Evolutionary conservation across 2,113 vertebrate genomes (phyloP), one percentile per base, ranked within the genome.

Genomic region (Gallinago paraguaiae): DNA sequence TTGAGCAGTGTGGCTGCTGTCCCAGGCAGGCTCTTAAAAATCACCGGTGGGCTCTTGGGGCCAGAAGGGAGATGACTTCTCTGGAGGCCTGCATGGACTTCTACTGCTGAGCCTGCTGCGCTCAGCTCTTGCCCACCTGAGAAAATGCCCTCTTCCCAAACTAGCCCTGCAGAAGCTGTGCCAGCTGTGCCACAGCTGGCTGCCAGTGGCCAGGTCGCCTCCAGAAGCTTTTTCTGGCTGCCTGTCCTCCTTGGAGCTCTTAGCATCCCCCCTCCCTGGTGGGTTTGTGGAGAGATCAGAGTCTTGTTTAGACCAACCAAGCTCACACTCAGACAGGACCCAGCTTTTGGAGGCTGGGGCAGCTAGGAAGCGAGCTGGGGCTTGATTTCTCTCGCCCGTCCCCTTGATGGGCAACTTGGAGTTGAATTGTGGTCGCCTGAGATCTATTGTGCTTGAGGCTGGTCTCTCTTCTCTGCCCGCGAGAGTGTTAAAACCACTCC

Each of bases 101-200:
- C 59, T 81, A 13, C 60, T 33, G 67, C 53, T 43, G 68, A 68
- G 71, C 6, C 0, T n/a, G 11, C 59, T 0, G 0, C 0, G 50
- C 78, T 81, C 41, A 39, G 64, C 30, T 89, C 35, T 70, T 33
- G 31, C 31, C 46, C 51, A 50, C n/a, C 31, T n/a, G 50, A 91
- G 90, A 20, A 60, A 69, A 56, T 10, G 8, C 9, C 3, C 31
- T 43, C 23, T 83, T 74, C 27, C 63, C 57, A 81, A 88, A n/a
- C 46, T 11, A 77, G 20, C 28, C 5, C 19, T 71, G 43, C 11
- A 3, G 0, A 0, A 33, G 27, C 64, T 64, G 48, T 13, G 31
- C 71, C 46, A 33, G 27, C 64, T 64, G 48, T 13, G 31, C 71
- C 46, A 33, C 15, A 57, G 50, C 43, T 63, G 43, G 24, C 50